Evolutionary conservation across 2,797 vertebrate species (phyloP).

Genomic region (Cyprinodon diabolis): DNA sequence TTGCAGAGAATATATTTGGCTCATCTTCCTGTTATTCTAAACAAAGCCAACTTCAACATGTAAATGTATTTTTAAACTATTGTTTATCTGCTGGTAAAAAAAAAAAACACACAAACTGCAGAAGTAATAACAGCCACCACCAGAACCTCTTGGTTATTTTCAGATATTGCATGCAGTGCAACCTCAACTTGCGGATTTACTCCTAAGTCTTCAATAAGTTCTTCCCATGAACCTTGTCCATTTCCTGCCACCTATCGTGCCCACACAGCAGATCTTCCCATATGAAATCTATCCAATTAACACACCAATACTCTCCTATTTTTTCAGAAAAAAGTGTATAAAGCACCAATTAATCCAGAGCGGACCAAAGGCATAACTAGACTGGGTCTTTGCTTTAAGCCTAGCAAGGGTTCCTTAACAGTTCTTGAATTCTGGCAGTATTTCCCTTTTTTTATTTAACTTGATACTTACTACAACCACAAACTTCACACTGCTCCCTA

Average conservation of each 20-base stretch:
- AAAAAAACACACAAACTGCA: background rate
- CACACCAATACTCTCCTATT: background rate
- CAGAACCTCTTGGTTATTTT: background rate
- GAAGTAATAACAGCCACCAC: background rate
- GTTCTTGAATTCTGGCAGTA: background rate
- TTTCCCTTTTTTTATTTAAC: background rate
- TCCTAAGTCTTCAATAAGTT: background rate
- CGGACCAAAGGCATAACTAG: background rate
- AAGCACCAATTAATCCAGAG: background rate
- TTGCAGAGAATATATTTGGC: background rate
- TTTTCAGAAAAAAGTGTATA: background rate
- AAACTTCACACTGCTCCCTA: too few species aligned
- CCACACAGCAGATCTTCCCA: background rate
- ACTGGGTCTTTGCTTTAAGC: background rate
- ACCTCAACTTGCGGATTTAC: background rate
- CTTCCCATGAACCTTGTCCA: background rate
- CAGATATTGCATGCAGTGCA: background rate
- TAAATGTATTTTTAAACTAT: background rate
- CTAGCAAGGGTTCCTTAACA: background rate
- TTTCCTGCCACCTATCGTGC: background rate
- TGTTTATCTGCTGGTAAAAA: background rate
- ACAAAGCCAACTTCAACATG: background rate
- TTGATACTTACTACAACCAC: background rate
- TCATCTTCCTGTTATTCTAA: constrained; percentile 4
- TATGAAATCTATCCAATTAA: background rate